Base-by-base conservation (phyloP, 92 coral and sea anemone genomes). In the Diadumene lineata region DNA sequence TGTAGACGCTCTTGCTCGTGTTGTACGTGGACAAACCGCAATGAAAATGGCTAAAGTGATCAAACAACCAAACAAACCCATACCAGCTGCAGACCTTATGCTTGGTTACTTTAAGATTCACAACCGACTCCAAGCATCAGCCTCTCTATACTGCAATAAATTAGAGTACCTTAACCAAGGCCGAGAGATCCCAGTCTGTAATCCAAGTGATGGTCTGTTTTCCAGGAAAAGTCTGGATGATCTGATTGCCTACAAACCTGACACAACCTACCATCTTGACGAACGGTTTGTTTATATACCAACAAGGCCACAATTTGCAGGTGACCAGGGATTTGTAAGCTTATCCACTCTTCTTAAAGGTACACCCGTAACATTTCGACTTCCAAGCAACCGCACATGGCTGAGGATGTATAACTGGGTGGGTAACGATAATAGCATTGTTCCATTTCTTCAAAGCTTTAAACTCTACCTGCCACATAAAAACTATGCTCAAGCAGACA, bases 221-320 rank as follows among this genome's bases (percentile, higher is more conserved):
- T 79, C 82, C 16, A 68, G 58, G 57, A 65, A 69, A 9, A 68
- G 74, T 27, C 56, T 85, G n/a, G 86, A 85, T 31, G 34, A 74
- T 24, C 78, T 85, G 2, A 67, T 75, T 0, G 67, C 89, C 57
- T 85, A 44, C 73, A 80, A 81, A 30, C 85, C 79, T 43, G 81
- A 76, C 62, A 33, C 68, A 73, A 60, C 78, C 0, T 76, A 82
- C 64, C 32, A 50, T 63, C 62, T 65, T 25, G 50, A 79, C 58
- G 89, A 85, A 32, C 64, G 89, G 9, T 25, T 64, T 19, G 89
- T 85, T 31, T 33, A 69, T 65, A 85, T 85, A 33, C 89, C 89
- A 26, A 57, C 89, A 43, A 74, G 81, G 72, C 86, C 89, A 50
- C 72, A 64, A 13, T 68, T 21, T 53, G n/a, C 30, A 16, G 86